These are phyloP conservation scores for Gambusia holbrooki DNA, from an alignment of 2,113 vertebrate species.

Conservation along the genomic window DNA sequence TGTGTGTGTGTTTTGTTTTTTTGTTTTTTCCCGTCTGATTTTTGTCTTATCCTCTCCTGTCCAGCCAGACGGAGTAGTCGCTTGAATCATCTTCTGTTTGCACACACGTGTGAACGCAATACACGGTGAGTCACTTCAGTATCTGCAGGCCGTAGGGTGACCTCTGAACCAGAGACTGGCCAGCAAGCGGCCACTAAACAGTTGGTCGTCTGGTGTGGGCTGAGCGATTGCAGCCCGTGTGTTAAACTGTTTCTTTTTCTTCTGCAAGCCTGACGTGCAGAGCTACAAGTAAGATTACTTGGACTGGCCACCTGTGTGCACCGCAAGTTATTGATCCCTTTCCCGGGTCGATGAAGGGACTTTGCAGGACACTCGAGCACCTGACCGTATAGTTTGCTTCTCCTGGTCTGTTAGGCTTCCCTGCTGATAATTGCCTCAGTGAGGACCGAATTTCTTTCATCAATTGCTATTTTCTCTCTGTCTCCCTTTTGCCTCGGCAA, in stretches of 20 bases:
- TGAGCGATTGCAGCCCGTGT: slow-evolving; percentile 58
- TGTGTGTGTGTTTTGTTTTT: no score
- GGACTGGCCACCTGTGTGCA: slow-evolving; percentile 52
- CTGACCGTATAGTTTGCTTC: neutral
- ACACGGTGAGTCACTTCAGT: slow-evolving; percentile 62
- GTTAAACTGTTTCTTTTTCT: slow-evolving; percentile 33
- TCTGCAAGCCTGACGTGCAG: slow-evolving; percentile 21
- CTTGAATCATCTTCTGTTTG: neutral
- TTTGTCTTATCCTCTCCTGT: slow-evolving; percentile 1
- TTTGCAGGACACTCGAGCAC: neutral
- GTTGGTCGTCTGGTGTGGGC: slow-evolving; percentile 71
- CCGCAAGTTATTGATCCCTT: slow-evolving; percentile 18
- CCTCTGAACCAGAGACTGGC: slow-evolving; percentile 64
- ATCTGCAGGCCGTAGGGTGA: slow-evolving; percentile 65
- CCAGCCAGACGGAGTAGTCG: slow-evolving; percentile 20
- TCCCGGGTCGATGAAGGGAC: slow-evolving; percentile 6
- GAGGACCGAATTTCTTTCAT: slow-evolving; percentile 1
- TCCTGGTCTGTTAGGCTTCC: slow-evolving; percentile 3
- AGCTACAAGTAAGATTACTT: slow-evolving; percentile 41
- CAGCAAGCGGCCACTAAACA: slow-evolving; percentile 48
- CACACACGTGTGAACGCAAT: slow-evolving; percentile 18
- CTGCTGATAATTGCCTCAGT: slow-evolving; percentile 19
- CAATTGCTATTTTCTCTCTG: neutral
- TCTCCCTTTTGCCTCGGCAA: neutral
- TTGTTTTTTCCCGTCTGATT: neutral